A percentile compares a stretch with the other conserved stretches of the same genome.
phyloP scores from a whole-genome alignment of 2,113 vertebrate genomes.

The Istiophorus platypterus region DNA sequence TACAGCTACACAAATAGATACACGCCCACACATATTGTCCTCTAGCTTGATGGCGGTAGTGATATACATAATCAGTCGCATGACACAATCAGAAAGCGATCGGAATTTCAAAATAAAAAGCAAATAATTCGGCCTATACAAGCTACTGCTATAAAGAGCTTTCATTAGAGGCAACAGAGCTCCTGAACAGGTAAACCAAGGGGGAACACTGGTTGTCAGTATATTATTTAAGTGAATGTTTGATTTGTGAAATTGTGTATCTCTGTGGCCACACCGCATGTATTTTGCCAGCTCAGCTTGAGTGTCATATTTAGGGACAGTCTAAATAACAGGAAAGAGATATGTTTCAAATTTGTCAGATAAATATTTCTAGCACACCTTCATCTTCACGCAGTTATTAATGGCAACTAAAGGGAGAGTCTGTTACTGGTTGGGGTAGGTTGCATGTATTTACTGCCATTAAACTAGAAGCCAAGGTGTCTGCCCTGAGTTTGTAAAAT shows the following conservation, averaged over 20 bases:
- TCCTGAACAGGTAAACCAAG: neutral
- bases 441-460: slow-evolving; percentile 27
- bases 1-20: neutral
- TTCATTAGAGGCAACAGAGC: neutral
- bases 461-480: slow-evolving; percentile 10
- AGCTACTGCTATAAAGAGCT: neutral
- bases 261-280: neutral
- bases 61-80: neutral
- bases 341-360: slow-evolving; percentile 10
- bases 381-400: neutral
- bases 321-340: neutral
- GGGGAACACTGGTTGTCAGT: neutral
- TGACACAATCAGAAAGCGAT: neutral
- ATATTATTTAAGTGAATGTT: neutral
- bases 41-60: neutral
- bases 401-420: neutral
- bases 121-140: neutral
- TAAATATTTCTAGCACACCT: neutral
- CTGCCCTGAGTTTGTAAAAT: slow-evolving; percentile 17
- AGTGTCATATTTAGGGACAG: neutral
- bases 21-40: neutral
- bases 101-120: neutral
- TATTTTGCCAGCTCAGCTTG: neutral
- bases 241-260: neutral
- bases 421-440: neutral